These are phyloP conservation scores for Tychaedon coryphoeus DNA, from an alignment of 2,113 vertebrate genomes.

Conservation along the genomic window DNA sequence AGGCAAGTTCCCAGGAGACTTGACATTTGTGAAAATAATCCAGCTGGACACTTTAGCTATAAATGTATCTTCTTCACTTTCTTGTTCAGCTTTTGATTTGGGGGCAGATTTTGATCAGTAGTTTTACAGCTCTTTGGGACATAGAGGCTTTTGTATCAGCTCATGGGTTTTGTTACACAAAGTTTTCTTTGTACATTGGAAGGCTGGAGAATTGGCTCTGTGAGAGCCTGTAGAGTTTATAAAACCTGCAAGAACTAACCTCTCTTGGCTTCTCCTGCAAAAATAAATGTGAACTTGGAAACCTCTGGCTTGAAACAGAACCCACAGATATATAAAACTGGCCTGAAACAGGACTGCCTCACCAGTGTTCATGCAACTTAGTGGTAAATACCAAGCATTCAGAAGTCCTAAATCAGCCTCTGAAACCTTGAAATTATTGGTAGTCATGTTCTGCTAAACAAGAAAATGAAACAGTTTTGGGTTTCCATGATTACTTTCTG, in stretches of 20 bases:
- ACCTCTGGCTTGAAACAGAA: conserved; percentile 6
- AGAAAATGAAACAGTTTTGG: not conserved
- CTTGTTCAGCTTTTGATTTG: not conserved
- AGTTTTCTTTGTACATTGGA: conserved; percentile 46
- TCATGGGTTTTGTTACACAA: conserved; percentile 34
- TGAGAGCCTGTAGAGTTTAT: not conserved
- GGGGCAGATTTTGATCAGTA: not conserved
- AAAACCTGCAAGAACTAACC: conserved; percentile 12
- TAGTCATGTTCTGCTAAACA: not conserved
- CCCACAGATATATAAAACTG: not conserved
- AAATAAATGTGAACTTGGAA: conserved; percentile 35
- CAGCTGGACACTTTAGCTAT: not conserved
- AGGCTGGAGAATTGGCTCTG: conserved; percentile 10
- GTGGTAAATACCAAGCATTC: not conserved
- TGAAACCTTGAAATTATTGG: not conserved
- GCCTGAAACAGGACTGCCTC: not conserved
- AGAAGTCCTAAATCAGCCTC: not conserved
- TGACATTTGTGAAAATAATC: not conserved
- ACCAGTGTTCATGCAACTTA: not conserved
- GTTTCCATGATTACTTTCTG: not conserved
- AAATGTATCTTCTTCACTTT: not conserved
- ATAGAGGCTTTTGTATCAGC: conserved; percentile 16
- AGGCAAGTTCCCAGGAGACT: not conserved
- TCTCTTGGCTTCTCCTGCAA: not conserved
- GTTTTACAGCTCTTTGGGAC: not conserved